Conservation (phyloP, 2,888 invertebrate genomes). For the Sarcophaga variegata region DNA sequence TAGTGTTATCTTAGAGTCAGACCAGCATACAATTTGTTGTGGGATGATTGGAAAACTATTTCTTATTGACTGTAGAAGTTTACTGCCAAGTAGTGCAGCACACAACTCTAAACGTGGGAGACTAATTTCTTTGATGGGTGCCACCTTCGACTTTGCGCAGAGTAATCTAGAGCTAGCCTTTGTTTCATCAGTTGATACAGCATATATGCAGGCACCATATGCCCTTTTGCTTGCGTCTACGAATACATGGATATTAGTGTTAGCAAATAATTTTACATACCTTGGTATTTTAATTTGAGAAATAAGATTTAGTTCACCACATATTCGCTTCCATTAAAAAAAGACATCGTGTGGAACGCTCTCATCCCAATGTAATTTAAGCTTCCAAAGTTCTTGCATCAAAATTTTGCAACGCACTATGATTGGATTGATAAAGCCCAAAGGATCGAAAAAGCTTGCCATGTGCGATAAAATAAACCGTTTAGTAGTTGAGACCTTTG, state of each 20-base stretch:
- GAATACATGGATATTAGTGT: too few species aligned
- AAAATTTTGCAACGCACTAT: conserved; percentile 57
- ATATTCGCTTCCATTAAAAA: conserved; percentile 30
- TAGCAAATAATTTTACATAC: too few species aligned
- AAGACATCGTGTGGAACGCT: conserved; percentile 41
- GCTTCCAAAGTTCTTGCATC: conserved; percentile 53
- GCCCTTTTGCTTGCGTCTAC: too few species aligned
- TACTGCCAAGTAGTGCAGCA: too few species aligned
- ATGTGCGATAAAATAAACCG: conserved; percentile 60
- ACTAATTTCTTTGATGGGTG: conserved; percentile 37
- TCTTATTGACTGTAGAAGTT: too few species aligned
- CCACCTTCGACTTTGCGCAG: conserved; percentile 11
- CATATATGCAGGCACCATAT: too few species aligned
- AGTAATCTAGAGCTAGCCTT: too few species aligned
- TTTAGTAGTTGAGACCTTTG: conserved; percentile 34
- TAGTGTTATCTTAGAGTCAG: conserved; percentile 33
- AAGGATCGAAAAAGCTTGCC: conserved; percentile 56
- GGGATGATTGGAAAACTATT: background rate
- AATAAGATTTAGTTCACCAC: background rate
- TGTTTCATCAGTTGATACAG: too few species aligned
- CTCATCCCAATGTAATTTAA: conserved; percentile 62
- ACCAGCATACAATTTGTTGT: conserved; percentile 32
- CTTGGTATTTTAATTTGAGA: background rate
- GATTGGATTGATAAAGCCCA: conserved; percentile 55
- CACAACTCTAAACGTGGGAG: conserved; percentile 44